Percentiles rank a stretch among this genome's conserved stretches.
Conservation (phyloP, 1,140 invertebrate genomes). For the Olivierus martensii region DNA sequence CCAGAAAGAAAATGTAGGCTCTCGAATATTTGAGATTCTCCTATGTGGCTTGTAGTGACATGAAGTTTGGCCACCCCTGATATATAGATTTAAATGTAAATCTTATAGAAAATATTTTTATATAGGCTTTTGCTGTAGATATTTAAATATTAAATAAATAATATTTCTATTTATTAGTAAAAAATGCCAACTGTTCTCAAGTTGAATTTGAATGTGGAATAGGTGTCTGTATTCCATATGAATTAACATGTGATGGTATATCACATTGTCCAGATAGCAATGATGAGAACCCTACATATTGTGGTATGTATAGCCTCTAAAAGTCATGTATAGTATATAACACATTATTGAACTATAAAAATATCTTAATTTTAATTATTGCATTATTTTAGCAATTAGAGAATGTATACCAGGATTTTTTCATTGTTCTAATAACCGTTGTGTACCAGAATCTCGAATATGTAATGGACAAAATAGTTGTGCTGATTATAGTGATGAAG, state of each 20-base stretch:
- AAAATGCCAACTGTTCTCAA: conserved; percentile 28
- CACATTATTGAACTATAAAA: background rate
- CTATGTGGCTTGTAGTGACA: too few species aligned
- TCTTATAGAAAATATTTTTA: too few species aligned
- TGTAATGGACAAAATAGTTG: conserved; percentile 93
- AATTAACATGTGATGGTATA: conserved; percentile 60
- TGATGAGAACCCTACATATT: conserved; percentile 48
- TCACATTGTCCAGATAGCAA: conserved; percentile 54
- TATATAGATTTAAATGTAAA: too few species aligned
- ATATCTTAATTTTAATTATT: background rate
- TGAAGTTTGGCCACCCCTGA: too few species aligned
- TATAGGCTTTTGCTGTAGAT: too few species aligned
- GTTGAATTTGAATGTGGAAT: conserved; percentile 40
- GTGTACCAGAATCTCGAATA: conserved; percentile 81
- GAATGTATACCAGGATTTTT: conserved; percentile 42
- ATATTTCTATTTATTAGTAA: conserved; percentile 2
- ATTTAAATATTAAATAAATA: too few species aligned
- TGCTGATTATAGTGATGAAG: conserved; percentile 86
- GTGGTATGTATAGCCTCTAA: conserved; percentile 25
- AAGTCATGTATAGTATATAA: background rate
- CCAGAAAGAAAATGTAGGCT: too few species aligned
- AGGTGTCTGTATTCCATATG: conserved; percentile 54
- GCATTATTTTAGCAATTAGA: conserved; percentile 23
- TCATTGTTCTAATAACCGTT: conserved; percentile 44
- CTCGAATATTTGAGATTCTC: too few species aligned